Evolutionary conservation across 1,140 invertebrate genomes (phyloP).

Genomic region (Reticulitermes speratus): DNA sequence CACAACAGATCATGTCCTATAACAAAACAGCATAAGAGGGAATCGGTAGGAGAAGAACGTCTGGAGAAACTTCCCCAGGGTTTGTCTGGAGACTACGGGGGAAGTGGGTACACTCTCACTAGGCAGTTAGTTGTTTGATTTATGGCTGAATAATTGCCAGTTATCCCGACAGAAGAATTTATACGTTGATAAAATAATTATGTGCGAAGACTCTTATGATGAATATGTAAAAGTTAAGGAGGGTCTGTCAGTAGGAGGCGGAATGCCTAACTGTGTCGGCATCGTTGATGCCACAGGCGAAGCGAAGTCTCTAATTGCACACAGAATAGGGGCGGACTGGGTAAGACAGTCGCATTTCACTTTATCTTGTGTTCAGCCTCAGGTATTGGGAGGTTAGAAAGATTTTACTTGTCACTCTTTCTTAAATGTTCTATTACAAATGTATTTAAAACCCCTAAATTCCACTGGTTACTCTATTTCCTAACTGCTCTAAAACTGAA

Average conservation of each 20-base stretch:
- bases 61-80: not conserved
- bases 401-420: not conserved
- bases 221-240: not conserved
- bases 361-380: not conserved
- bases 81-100: not conserved
- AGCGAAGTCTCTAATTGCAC: not conserved
- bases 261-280: no score
- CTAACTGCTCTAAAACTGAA: no score
- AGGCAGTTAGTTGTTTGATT: not conserved
- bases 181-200: constrained; percentile 2
- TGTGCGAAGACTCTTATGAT: not conserved
- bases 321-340: not conserved
- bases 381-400: not conserved
- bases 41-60: not conserved
- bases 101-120: not conserved
- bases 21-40: not conserved
- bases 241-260: no score
- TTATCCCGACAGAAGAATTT: not conserved
- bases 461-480: no score
- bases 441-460: no score
- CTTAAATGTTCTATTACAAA: not conserved
- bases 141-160: constrained; percentile 12
- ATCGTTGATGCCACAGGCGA: not conserved
- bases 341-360: not conserved
- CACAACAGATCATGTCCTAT: not conserved